Evolutionary conservation across 2,888 invertebrate species (phyloP).

Genomic region (Scaptomyza caliginosa): DNA sequence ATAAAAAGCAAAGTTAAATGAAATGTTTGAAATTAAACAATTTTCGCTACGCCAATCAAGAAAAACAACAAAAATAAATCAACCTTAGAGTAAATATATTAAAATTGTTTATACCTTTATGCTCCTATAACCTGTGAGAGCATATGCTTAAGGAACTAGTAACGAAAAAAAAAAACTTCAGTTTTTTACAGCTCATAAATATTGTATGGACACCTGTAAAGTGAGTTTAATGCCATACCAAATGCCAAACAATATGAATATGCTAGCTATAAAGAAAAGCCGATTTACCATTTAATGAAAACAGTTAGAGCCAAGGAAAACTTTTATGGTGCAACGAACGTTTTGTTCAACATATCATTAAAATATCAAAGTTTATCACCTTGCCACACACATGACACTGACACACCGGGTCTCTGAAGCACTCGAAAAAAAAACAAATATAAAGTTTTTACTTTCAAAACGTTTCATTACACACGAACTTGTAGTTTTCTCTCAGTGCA

Average conservation of each 20-base stretch:
- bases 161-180: constrained; percentile 38
- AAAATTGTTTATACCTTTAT: too few species aligned
- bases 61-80: too few species aligned
- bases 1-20: constrained; percentile 6
- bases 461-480: too few species aligned
- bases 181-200: constrained; percentile 77
- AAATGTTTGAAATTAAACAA: constrained; percentile 7
- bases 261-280: constrained; percentile 65
- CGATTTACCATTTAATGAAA: constrained; percentile 66
- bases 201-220: constrained; percentile 69
- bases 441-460: too few species aligned
- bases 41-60: too few species aligned
- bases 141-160: background rate
- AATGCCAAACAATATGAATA: constrained; percentile 46
- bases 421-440: background rate
- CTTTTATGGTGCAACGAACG: constrained; percentile 76
- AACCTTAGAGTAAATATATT: too few species aligned
- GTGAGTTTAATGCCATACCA: constrained; percentile 58
- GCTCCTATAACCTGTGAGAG: too few species aligned
- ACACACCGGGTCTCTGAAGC: constrained; percentile 14
- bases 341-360: constrained; percentile 82
- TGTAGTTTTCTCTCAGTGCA: background rate
- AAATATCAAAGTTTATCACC: constrained; percentile 80
- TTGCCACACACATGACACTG: constrained; percentile 68
- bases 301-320: constrained; percentile 61